Evolutionary conservation across 2,113 vertebrate species (phyloP).

Genomic region (Chlamydotis undulata): DNA sequence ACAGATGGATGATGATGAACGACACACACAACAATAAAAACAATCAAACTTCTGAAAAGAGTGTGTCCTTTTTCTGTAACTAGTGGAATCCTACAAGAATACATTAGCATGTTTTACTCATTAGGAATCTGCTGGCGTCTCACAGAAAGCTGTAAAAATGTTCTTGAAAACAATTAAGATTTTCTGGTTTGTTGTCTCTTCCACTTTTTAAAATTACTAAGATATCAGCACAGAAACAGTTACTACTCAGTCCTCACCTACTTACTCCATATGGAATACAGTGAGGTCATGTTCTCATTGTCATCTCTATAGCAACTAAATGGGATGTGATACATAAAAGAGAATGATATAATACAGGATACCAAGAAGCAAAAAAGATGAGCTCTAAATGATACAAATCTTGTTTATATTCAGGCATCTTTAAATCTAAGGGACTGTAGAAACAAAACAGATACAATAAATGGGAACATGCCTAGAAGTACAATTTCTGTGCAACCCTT

Average conservation of each 20-base stretch:
- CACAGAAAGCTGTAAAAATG: constrained; percentile 2
- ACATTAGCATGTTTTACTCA: constrained; percentile 34
- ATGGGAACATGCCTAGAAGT: background rate
- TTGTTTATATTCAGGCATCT: background rate
- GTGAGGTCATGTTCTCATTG: background rate
- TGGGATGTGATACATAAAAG: background rate
- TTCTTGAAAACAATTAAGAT: constrained; percentile 23
- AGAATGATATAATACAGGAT: background rate
- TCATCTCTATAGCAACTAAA: background rate
- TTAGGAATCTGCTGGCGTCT: background rate
- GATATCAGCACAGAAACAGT: background rate
- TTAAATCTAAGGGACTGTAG: background rate
- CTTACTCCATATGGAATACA: background rate
- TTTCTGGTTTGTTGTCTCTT: background rate
- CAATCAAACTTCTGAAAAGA: background rate
- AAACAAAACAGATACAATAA: background rate
- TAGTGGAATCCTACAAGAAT: constrained; percentile 22
- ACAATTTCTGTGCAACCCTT: background rate
- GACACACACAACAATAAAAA: too few species aligned
- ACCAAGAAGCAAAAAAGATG: background rate
- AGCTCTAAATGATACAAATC: background rate
- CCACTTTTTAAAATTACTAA: background rate
- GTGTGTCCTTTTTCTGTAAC: background rate
- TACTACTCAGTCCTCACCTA: constrained; percentile 21
- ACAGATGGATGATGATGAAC: too few species aligned